Percentiles rank a stretch among this genome's conserved stretches.
These are phyloP conservation scores for Bellardia bayeri DNA, from an alignment of 2,888 invertebrate genomes.

Conservation along the genomic window DNA sequence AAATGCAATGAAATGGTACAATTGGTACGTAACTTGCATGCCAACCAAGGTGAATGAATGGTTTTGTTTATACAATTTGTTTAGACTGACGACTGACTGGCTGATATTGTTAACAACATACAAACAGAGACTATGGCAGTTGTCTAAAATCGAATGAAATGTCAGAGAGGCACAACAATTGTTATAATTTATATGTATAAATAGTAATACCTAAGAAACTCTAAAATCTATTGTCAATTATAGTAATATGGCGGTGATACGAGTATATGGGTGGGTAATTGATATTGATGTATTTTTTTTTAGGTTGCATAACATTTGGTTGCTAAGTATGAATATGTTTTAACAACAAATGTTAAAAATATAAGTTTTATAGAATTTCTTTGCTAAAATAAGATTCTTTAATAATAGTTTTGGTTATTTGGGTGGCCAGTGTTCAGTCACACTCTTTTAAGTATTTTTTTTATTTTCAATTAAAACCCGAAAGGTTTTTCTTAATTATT, in stretches of 20 bases:
- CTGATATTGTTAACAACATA: conserved; percentile 56
- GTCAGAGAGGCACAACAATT: conserved; percentile 52
- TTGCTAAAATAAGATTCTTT: too few relatives aligned
- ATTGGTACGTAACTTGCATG: conserved; percentile 47
- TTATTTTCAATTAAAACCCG: not conserved
- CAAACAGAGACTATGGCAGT: conserved; percentile 29
- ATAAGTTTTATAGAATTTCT: too few relatives aligned
- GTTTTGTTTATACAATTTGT: conserved; percentile 34
- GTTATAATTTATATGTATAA: conserved; percentile 15
- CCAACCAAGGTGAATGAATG: conserved; percentile 41
- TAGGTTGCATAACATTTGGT: conserved; percentile 41
- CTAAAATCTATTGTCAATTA: conserved; percentile 34
- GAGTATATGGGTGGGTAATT: not conserved
- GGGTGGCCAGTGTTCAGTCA: too few relatives aligned
- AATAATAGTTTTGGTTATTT: too few relatives aligned
- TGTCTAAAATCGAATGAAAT: conserved; percentile 62
- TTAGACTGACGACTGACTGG: not conserved
- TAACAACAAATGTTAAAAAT: conserved; percentile 25
- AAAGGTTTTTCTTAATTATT: not conserved
- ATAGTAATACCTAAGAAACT: conserved; percentile 6
- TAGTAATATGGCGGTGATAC: not conserved
- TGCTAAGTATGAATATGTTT: conserved; percentile 49
- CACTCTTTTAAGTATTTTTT: not conserved
- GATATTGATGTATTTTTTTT: conserved; percentile 21
- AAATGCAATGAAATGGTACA: conserved; percentile 58